A percentile compares a stretch with the other conserved stretches of the same genome.
Evolutionary conservation across 2,113 vertebrate genomes (phyloP).

Genomic region (Empidonax traillii): DNA sequence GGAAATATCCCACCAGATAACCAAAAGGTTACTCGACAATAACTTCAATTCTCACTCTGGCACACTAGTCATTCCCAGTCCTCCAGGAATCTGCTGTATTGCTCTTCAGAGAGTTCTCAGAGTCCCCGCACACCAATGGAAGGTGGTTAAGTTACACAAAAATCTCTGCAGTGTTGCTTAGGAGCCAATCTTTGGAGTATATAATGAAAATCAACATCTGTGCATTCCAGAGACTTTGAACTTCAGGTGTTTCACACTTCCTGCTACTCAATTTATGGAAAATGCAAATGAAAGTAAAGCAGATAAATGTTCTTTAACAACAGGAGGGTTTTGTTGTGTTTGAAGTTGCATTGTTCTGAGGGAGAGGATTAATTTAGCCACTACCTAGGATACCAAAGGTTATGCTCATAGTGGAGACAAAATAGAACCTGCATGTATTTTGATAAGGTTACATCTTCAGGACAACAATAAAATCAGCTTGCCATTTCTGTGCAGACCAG

Average conservation of each 20-base stretch:
- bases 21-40: conserved; percentile 63
- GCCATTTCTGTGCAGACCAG: conserved; percentile 17
- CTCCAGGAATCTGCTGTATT: neutral
- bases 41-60: neutral
- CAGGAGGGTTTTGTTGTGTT: conserved; percentile 47
- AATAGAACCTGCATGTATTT: conserved; percentile 14
- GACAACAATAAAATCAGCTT: conserved; percentile 31
- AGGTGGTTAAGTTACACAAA: conserved; percentile 50
- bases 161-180: conserved; percentile 39
- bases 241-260: conserved; percentile 72
- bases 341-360: conserved; percentile 35
- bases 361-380: conserved; percentile 59
- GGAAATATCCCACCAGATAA: conserved; percentile 39
- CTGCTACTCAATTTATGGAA: conserved; percentile 70
- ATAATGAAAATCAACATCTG: conserved; percentile 32
- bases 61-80: neutral
- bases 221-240: conserved; percentile 64
- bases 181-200: conserved; percentile 31
- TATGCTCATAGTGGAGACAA: conserved; percentile 43
- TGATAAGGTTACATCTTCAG: conserved; percentile 10
- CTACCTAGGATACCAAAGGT: conserved; percentile 56
- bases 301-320: conserved; percentile 64
- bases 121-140: neutral
- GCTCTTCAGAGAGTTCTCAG: conserved; percentile 37
- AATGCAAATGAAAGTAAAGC: conserved; percentile 64